Base-by-base conservation (phyloP, 2,113 vertebrate genomes). In the Sebastes fasciatus region DNA sequence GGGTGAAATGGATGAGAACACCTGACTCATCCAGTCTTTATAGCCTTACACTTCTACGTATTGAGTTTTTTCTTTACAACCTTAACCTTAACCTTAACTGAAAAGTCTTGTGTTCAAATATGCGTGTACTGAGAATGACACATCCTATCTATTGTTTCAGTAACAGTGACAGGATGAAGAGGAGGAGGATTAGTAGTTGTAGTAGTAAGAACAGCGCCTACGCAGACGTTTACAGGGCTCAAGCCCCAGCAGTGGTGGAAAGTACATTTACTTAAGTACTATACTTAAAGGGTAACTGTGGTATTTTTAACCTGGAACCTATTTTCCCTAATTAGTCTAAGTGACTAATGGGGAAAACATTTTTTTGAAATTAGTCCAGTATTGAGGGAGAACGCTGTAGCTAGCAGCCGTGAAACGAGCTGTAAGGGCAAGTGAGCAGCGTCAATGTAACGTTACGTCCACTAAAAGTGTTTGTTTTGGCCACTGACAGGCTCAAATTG, bases 1-100 rank as follows among this genome's bases (percentile, higher is more conserved):
- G 49, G 46, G 65, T 67, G 46, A 67, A 49, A 16, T 51, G 49
- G 6, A 69, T 40, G 8, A 14, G 40, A 23, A n/a, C 52, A 21
- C 40, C 8, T 45, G 62, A 69, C 16, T 74, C 71, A 69, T 46
- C 52, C 26, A 67, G 5, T 16, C 60, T 65, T 58, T 58, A 19
- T 42, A 19, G 34, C 64, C 43, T 48, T 17, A 55, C 49, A 42
- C 13, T 57, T 57, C 10, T 9, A 57, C 54, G 19, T 57, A 57
- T 57, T n/a, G 8, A 13, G 21, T 57, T 54, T 45, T 10, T 46
- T 40, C 10, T 19, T 45, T 4, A 46, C 43, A 48, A 48, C 46
- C 46, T 43, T 17, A 19, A 42, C 61, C 16, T 61, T 14, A 9
- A 23, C 26, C 26, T 34, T 16, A 34, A 61, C 26, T 60, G 1